These are phyloP conservation scores for Tautogolabrus adspersus DNA, from an alignment of 2,113 vertebrate species.

Conservation along the genomic window DNA sequence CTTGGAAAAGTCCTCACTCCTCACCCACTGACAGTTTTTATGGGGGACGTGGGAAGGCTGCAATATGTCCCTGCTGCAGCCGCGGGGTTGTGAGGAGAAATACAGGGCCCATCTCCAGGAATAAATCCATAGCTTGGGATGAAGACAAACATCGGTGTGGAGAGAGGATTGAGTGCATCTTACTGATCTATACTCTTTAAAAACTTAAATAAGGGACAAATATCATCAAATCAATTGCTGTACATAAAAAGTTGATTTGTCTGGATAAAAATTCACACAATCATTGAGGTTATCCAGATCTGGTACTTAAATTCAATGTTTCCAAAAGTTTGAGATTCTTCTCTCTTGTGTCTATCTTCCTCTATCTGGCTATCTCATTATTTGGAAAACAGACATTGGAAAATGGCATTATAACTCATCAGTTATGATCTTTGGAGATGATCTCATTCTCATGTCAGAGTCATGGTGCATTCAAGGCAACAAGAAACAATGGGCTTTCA, in stretches of 20 bases:
- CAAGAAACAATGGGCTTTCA: slow-evolving; percentile 9
- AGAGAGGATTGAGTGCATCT: slow-evolving; percentile 28
- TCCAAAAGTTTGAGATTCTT: too few species aligned
- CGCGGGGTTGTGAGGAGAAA: slow-evolving; percentile 54
- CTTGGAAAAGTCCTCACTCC: slow-evolving; percentile 68
- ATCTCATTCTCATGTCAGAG: not conserved
- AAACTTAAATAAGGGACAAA: not conserved
- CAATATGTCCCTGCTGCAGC: slow-evolving; percentile 69
- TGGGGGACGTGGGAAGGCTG: slow-evolving; percentile 46
- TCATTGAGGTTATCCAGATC: too few species aligned
- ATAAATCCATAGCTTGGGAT: slow-evolving; percentile 52
- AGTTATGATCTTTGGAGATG: slow-evolving; percentile 6
- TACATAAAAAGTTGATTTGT: too few species aligned
- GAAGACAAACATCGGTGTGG: slow-evolving; percentile 57
- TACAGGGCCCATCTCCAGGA: slow-evolving; percentile 44
- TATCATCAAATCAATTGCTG: too few species aligned
- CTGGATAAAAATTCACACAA: too few species aligned
- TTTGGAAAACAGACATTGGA: not conserved
- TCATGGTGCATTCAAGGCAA: slow-evolving; percentile 5
- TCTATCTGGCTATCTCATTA: not conserved
- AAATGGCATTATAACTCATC: not conserved
- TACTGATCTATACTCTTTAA: slow-evolving; percentile 30
- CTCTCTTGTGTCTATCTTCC: too few species aligned
- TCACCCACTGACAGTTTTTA: slow-evolving; percentile 61
- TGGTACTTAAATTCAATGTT: too few species aligned